A percentile compares a stretch with the other conserved stretches of the same genome.
These are phyloP conservation scores for Oreochromis aureus DNA, from an alignment of 2,113 vertebrate species.

Conservation along the genomic window DNA sequence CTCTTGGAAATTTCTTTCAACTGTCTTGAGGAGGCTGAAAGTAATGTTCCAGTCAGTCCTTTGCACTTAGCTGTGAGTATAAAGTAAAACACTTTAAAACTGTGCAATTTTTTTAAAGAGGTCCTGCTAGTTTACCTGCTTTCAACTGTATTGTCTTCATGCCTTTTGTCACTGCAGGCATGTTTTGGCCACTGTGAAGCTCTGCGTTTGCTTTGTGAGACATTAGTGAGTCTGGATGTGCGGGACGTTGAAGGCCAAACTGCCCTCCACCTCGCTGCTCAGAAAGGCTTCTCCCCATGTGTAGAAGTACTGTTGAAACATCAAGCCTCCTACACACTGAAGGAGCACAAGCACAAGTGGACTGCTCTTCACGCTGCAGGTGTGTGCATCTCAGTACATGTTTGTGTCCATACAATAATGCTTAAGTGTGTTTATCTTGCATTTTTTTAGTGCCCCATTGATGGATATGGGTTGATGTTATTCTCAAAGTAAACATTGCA, in stretches of 20 bases:
- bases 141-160: neutral
- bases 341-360: slow-evolving; percentile 83
- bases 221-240: slow-evolving; percentile 91
- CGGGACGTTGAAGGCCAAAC: slow-evolving; percentile 85
- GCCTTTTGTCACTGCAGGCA: slow-evolving; percentile 68
- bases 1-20: slow-evolving; percentile 97
- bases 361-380: slow-evolving; percentile 89
- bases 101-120: neutral
- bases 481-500: neutral
- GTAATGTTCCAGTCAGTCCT: slow-evolving; percentile 90
- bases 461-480: neutral
- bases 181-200: slow-evolving; percentile 95
- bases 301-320: slow-evolving; percentile 89
- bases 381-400: slow-evolving; percentile 26
- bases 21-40: slow-evolving; percentile 93
- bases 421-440: neutral
- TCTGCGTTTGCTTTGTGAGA: slow-evolving; percentile 87
- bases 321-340: slow-evolving; percentile 83
- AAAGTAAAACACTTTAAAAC: neutral
- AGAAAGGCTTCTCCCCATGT: slow-evolving; percentile 80
- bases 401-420: neutral
- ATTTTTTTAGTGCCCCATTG: neutral
- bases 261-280: slow-evolving; percentile 87
- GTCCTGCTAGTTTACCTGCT: too few species aligned
- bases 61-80: slow-evolving; percentile 97